Conservation (phyloP, 2,113 vertebrate genomes). For the Paracanthobrama guichenoti region DNA sequence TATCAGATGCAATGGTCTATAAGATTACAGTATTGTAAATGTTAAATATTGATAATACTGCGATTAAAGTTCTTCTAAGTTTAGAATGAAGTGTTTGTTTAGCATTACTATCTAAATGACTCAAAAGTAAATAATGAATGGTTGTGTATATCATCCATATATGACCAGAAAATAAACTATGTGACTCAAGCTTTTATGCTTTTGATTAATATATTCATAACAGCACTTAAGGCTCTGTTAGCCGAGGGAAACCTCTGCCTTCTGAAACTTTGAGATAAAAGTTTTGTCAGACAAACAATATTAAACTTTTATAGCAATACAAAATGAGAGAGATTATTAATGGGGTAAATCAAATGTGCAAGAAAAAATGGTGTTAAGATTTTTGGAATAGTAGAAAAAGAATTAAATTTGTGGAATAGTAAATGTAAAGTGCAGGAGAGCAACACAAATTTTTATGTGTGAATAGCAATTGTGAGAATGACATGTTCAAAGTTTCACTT, state of each 20-base stretch:
- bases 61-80: not conserved
- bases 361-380: not conserved
- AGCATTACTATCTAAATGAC: not conserved
- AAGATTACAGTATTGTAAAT: not conserved
- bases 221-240: not conserved
- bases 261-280: conserved; percentile 11
- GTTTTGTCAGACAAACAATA: conserved; percentile 10
- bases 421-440: not conserved
- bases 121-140: not conserved
- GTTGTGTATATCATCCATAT: not conserved
- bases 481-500: not conserved
- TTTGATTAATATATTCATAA: conserved; percentile 28
- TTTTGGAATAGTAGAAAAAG: no score
- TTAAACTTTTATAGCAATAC: not conserved
- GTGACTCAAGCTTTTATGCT: not conserved
- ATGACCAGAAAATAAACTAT: not conserved
- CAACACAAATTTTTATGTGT: not conserved
- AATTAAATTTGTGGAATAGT: not conserved
- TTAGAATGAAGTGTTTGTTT: not conserved
- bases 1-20: not conserved
- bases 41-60: not conserved
- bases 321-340: conserved; percentile 19
- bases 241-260: not conserved
- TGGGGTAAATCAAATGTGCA: not conserved
- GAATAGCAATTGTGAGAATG: not conserved